Evolutionary conservation across 2,888 invertebrate genomes (phyloP), one percentile per base, ranked within the genome.

Genomic region (Noctua pronuba): DNA sequence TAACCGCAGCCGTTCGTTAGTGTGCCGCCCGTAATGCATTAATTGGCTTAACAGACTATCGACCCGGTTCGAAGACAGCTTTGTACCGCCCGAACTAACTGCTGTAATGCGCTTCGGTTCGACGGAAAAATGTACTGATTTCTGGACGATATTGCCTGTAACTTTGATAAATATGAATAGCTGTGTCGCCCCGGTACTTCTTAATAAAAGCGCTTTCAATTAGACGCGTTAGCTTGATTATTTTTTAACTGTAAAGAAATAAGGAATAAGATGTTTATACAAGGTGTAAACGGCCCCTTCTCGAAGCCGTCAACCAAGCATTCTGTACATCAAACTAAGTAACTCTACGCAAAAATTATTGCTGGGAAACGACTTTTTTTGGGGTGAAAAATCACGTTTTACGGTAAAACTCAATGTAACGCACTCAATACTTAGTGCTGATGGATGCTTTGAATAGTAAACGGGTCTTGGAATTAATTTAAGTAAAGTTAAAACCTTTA

Each of bases 21-120:
- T 60, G 75, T 70, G n/a, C 70, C 55, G 60, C 49, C 65, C 77
- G 75, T 83, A 83, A 81, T 75, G 84, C 82, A 85, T 86, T 89
- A 89, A 89, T 88, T 85, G 87, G 86, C 82, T 87, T 84, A 83
- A 67, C 78, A 69, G 78, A 78, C 84, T 79, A 77, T 79, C 73
- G 78, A 79, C 52, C 74, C 31, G 31, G 49, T 35, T 73, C 35
- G 58, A 66, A 78, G 84, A 78, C 69, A 35, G 79, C 79, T 73
- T 65, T 84, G 75, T 70, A 35, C 10, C 28, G 35, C 3, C n/a
- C 41, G 35, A 24, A 28, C 64, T 49, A 44, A 52, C 38, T 58
- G 62, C 5, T 35, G 38, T 83, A 64, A 73, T 75, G 58, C 35
- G 65, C 58, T 83, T 66, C 83, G 52, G 18, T n/a, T 10, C 18